Evolutionary conservation across 1,140 invertebrate genomes (phyloP), one percentile per base, ranked within the genome.

Genomic region (Carposina sasakii): DNA sequence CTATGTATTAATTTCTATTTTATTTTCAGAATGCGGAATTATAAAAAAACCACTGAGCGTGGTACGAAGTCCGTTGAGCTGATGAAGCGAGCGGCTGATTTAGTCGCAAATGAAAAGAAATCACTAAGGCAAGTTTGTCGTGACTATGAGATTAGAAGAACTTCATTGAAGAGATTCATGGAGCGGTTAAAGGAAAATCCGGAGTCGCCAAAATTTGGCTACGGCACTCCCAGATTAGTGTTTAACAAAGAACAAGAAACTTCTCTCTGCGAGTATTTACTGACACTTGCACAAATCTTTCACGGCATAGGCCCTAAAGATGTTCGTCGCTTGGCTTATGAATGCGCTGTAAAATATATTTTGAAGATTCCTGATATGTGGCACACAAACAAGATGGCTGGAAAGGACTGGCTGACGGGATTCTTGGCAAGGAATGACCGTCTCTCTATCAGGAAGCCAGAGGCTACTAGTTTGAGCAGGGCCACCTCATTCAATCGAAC

Each of bases 371-470:
- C 48, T 51, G 13, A 48, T 23, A 36, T 12, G 31, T 58, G 56
- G 51, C 30, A 44, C 47, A 28, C 37, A 39, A 60, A 60, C 48
- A 50, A 60, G 23, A 54, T 55, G 49, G 51, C 57, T 33, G 48
- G 52, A 39, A 53, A 54, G 45, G 52, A 57, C 49, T 78, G 82
- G 81, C 63, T 81, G 48, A 49, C 17, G 28, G 58, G 52, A 16
- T 81, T 79, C 57, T 49, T 76, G 39, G 67, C 71, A 60, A 33
- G 76, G 15, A 62, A 85, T 55, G 54, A 48, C 9, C 34, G 50
- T 15, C 46, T 86, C 22, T 66, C 67, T 34, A 57, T 72, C 23
- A 37, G 68, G 20, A 61, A 51, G 46, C 62, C 68, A 52, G 68
- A 72, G 59, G 50, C 57, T 20, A 67, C 60, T 17, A 76, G 72